A percentile compares a stretch with the other conserved stretches of the same genome.
Evolutionary conservation across 2,888 invertebrate species (phyloP).

Genomic region (Sphaerophoria taeniata): DNA sequence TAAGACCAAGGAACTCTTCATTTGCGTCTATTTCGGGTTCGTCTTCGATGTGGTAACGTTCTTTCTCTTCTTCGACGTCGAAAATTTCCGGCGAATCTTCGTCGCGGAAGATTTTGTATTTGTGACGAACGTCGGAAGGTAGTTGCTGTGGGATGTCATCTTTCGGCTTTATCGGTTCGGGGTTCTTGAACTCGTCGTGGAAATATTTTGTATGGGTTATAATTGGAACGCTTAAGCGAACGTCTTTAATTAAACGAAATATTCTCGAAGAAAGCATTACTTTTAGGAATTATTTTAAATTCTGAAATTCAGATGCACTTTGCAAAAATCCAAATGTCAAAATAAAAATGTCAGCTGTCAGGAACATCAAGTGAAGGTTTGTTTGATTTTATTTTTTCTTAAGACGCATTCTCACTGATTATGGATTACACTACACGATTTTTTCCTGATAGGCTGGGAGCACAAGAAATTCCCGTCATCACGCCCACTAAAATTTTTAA

Average conservation of each 20-base stretch:
- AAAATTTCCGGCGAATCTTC: conserved; percentile 88
- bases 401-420: not conserved
- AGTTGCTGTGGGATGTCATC: conserved; percentile 77
- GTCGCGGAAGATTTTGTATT: conserved; percentile 89
- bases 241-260: conserved; percentile 77
- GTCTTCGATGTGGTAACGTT: conserved; percentile 77
- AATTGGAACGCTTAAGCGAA: conserved; percentile 77
- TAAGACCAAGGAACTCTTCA: conserved; percentile 83
- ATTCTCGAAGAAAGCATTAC: conserved; percentile 77
- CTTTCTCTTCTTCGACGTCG: conserved; percentile 88
- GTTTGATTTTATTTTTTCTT: not conserved
- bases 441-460: too few relatives aligned
- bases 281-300: conserved; percentile 52
- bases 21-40: conserved; percentile 80
- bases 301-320: not conserved
- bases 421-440: too few relatives aligned
- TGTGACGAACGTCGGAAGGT: conserved; percentile 84
- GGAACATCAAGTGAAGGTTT: not conserved
- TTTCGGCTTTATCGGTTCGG: conserved; percentile 70
- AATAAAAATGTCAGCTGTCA: conserved; percentile 7
- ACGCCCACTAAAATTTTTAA: too few relatives aligned
- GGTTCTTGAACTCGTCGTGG: conserved; percentile 79
- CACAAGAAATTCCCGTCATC: too few relatives aligned
- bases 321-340: not conserved
- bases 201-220: conserved; percentile 76